Evolutionary conservation across 2,888 invertebrate genomes (phyloP), one percentile per base, ranked within the genome.

Genomic region (Apomyelois bistriatella): DNA sequence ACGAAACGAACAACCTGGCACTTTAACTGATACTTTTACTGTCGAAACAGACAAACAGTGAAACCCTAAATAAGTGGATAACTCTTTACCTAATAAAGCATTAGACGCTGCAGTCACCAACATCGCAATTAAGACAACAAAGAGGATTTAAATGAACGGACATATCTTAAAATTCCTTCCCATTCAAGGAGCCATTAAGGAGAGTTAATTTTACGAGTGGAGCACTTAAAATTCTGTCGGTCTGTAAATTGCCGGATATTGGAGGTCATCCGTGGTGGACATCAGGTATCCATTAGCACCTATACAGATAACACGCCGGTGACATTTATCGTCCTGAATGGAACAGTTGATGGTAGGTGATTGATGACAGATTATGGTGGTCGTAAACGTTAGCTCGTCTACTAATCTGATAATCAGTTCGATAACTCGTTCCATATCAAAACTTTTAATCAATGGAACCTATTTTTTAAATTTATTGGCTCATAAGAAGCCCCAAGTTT

Each of bases 221-320:
- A 43, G 68, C 78, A 78, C 77, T 79, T 78, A 74, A 81, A 72
- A 77, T 78, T 76, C 76, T 70, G 59, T 62, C 68, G 66, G 72
- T 71, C 73, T 68, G 65, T 74, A 76, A 82, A 84, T 80, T 72
- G 72, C 82, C 80, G 81, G 85, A 82, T 82, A 83, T 80, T 74
- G 75, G 76, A 75, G 73, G 72, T 75, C 72, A 70, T 73, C 72
- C 70, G 77, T 74, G 74, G 74, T 76, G 65, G 70, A 66, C 65
- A 66, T 66, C 61, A 65, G 66, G 66, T 68, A 68, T 69, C 79
- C 85, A 84, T 85, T 85, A 85, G 76, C 84, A 82, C 79, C 77
- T 76, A 66, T 59, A 48, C 54, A 66, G 73, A 79, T 77, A 78
- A 78, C 75, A 72, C 17, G 60, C 61, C 58, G 62, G 62, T 68